These are phyloP conservation scores for Crioceris asparagi DNA, from an alignment of 2,888 invertebrate species.

Conservation along the genomic window DNA sequence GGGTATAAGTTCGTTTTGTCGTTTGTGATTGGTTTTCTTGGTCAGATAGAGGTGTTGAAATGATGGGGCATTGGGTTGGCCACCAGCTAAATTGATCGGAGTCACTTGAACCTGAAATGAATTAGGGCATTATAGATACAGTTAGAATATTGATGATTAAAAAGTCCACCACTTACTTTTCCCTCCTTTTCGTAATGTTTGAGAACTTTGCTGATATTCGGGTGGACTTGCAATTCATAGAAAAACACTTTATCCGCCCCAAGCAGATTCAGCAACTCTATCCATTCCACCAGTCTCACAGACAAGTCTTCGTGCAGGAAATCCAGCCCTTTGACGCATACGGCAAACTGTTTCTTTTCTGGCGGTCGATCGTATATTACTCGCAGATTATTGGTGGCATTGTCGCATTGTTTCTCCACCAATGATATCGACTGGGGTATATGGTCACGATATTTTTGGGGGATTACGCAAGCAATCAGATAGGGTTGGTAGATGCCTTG, in stretches of 20 bases:
- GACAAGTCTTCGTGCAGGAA: constrained; percentile 87
- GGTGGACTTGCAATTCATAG: constrained; percentile 84
- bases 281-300: constrained; percentile 86
- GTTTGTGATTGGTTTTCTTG: constrained; percentile 85
- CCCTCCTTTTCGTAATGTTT: constrained; percentile 45
- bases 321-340: constrained; percentile 85
- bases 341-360: constrained; percentile 70
- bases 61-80: constrained; percentile 80
- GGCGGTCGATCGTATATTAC: constrained; percentile 71
- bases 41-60: constrained; percentile 83
- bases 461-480: constrained; percentile 79
- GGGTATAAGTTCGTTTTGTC: constrained; percentile 89
- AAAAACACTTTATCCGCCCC: constrained; percentile 89
- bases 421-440: constrained; percentile 77
- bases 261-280: constrained; percentile 72
- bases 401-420: constrained; percentile 76
- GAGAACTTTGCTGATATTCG: constrained; percentile 78
- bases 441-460: constrained; percentile 57
- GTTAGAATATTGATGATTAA: constrained; percentile 13
- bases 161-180: constrained; percentile 20
- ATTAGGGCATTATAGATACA: too few species aligned
- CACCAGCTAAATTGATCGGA: constrained; percentile 52
- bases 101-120: constrained; percentile 53
- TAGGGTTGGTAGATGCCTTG: constrained; percentile 87
- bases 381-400: constrained; percentile 71